A percentile compares a stretch with the other conserved stretches of the same genome.
Evolutionary conservation across 2,113 vertebrate genomes (phyloP).

Genomic region (Vireo altiloquus): DNA sequence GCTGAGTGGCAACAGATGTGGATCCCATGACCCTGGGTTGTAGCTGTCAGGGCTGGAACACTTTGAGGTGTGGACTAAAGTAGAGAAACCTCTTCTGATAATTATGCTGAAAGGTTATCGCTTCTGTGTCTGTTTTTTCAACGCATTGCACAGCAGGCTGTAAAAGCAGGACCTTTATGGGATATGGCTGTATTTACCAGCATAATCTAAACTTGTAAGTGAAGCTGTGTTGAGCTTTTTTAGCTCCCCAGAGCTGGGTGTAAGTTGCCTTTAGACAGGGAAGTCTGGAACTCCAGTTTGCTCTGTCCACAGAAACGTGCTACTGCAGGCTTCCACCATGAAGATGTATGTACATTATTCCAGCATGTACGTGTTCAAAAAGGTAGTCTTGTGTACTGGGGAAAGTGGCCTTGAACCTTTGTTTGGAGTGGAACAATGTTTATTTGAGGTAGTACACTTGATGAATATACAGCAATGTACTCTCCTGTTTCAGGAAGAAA

Average conservation of each 20-base stretch:
- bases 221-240: background rate
- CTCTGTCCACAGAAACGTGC: background rate
- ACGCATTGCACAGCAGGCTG: background rate
- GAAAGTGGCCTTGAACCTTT: background rate
- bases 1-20: background rate
- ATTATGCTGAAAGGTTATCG: background rate
- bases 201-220: background rate
- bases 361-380: accelerated
- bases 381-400: background rate
- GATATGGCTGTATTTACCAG: background rate
- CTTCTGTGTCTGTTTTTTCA: accelerated
- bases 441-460: background rate
- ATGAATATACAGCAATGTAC: background rate
- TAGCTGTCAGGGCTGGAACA: background rate
- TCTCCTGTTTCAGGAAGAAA: background rate
- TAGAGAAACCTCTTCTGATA: background rate
- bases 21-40: background rate
- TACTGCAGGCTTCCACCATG: background rate
- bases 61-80: background rate
- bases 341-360: too few relatives aligned
- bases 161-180: background rate
- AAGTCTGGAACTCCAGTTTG: background rate
- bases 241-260: background rate
- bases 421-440: background rate
- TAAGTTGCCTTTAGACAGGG: background rate